phyloP scores from a whole-genome alignment of 2,113 vertebrate genomes.

The Erpornis zantholeuca region DNA sequence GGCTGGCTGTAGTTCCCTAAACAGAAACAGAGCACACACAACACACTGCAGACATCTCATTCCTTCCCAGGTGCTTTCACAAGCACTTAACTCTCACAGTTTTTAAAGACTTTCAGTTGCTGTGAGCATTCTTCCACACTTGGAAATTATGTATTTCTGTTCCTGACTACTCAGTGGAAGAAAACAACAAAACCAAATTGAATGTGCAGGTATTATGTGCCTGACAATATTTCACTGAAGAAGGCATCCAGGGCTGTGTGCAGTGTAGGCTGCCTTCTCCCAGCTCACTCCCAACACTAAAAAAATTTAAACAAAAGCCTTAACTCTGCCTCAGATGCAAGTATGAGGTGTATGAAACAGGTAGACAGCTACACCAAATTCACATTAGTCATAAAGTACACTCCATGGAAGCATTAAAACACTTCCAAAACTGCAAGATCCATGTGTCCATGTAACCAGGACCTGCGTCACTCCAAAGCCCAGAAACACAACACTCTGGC shows the following conservation, averaged over 20 bases:
- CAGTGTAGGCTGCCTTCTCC: neutral
- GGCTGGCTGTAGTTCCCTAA: neutral
- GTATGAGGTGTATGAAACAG: neutral
- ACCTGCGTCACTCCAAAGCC: neutral
- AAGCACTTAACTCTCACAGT: neutral
- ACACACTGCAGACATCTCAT: accelerated
- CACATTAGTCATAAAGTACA: neutral
- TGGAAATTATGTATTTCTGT: neutral
- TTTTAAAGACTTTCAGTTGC: neutral
- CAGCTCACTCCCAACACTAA: neutral
- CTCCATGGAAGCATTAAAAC: neutral
- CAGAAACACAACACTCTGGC: neutral
- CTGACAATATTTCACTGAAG: neutral
- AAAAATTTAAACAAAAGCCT: neutral
- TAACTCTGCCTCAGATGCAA: neutral
- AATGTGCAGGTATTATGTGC: neutral
- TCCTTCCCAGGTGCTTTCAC: neutral
- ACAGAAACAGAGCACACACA: neutral
- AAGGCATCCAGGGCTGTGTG: neutral
- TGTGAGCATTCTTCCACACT: neutral
- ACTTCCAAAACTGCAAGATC: neutral
- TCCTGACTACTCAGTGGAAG: neutral
- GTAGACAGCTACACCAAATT: neutral
- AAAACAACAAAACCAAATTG: neutral
- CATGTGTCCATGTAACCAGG: neutral